Percentiles rank a stretch among this genome's conserved stretches.
phyloP scores from a whole-genome alignment of 2,888 invertebrate species.

The Scaeva pyrastri region DNA sequence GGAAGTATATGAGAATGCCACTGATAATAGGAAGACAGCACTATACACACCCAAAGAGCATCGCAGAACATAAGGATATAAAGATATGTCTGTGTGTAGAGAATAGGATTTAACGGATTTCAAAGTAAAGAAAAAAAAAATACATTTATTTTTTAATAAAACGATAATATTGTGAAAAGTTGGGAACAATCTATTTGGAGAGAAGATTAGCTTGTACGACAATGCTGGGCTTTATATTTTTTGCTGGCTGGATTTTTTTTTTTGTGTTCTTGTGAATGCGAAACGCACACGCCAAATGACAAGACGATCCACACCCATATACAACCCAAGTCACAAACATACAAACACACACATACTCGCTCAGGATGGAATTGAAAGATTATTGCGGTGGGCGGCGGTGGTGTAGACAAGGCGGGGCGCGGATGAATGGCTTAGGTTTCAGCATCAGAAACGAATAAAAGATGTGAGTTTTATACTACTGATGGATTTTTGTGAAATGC shows the following conservation, averaged over 20 bases:
- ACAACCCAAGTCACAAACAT: neutral
- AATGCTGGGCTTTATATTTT: constrained; percentile 60
- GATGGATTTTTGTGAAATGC: constrained; percentile 43
- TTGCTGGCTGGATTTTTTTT: neutral
- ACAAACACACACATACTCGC: neutral
- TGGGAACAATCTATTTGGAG: constrained; percentile 72
- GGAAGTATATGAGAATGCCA: constrained; percentile 69
- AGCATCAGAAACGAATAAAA: constrained; percentile 12
- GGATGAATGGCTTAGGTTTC: constrained; percentile 25
- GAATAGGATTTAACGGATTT: constrained; percentile 70
- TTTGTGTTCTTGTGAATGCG: constrained; percentile 18
- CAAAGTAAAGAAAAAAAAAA: constrained; percentile 35
- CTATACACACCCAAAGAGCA: constrained; percentile 6
- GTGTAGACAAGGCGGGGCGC: constrained; percentile 15
- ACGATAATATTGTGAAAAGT: constrained; percentile 75
- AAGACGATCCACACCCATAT: constrained; percentile 14
- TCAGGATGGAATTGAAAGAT: constrained; percentile 40
- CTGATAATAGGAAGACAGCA: constrained; percentile 54
- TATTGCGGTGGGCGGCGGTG: constrained; percentile 19
- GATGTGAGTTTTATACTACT: constrained; percentile 25
- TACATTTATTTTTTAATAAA: constrained; percentile 74
- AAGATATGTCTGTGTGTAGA: constrained; percentile 21
- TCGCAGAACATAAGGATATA: constrained; percentile 32
- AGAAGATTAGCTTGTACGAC: constrained; percentile 72
- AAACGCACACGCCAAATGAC: constrained; percentile 34